These are phyloP conservation scores for Lasioglossum zephyrum DNA, from an alignment of 2,888 invertebrate genomes.

Conservation along the genomic window DNA sequence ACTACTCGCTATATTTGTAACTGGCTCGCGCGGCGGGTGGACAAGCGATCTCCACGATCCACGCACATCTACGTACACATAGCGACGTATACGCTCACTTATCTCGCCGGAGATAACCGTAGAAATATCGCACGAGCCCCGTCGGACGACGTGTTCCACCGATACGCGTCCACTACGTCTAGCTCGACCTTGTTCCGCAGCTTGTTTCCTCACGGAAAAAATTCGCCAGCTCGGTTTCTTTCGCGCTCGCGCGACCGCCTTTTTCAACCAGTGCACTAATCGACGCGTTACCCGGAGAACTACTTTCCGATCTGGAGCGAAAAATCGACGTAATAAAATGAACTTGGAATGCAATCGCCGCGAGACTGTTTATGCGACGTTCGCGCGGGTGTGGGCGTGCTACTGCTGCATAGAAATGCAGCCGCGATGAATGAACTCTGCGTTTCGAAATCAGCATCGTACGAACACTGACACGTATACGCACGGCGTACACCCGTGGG, in stretches of 20 bases:
- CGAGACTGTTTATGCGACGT: background rate
- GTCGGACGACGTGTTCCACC: background rate
- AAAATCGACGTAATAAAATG: background rate
- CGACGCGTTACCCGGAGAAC: background rate
- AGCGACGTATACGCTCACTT: background rate
- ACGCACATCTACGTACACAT: background rate
- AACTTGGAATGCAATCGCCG: conserved; percentile 5
- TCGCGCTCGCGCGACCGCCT: background rate
- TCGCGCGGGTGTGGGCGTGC: conserved; percentile 7
- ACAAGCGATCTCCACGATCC: conserved; percentile 34
- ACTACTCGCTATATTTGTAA: conserved; percentile 67
- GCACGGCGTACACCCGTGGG: background rate
- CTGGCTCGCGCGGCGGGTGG: conserved; percentile 50
- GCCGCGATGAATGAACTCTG: conserved; percentile 6
- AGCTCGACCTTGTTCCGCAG: conserved; percentile 8
- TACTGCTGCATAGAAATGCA: conserved; percentile 1
- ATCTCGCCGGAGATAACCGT: conserved; percentile 24
- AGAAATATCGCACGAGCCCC: conserved; percentile 1
- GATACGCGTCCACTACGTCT: background rate
- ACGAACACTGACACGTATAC: background rate
- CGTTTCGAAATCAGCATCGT: background rate
- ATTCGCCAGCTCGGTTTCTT: background rate
- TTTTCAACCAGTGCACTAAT: background rate
- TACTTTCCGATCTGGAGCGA: background rate
- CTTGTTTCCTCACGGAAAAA: background rate